Base-by-base conservation (phyloP, 2,797 vertebrate genomes). In the Amazonetta brasiliensis region DNA sequence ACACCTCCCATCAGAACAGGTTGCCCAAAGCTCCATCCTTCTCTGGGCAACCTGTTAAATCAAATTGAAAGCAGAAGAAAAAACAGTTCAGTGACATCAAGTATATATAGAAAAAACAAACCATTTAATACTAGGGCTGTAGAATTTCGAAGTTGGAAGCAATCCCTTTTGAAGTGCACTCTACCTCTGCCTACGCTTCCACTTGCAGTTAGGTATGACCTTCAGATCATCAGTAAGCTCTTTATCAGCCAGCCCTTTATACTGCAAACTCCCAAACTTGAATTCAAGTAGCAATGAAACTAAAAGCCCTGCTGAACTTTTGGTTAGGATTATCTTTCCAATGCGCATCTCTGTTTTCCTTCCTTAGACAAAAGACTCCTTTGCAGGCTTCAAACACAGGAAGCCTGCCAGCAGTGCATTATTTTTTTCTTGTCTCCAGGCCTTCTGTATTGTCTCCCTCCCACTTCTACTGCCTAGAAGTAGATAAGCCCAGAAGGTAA, bases 401-500 rank as follows among this genome's bases (percentile, higher is more conserved):
- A 85, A 92, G 50, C 50, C 66, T 86, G 89, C 82, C 89, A 95
- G 82, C 41, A 81, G 31, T 7, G 31, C 43, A 87, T 41, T 33
- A 62, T 83, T 6, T 4, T 48, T n/a, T 28, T 76, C 82, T 59
- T 48, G 72, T 85, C 79, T 85, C 54, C 75, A 80, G 76, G 37
- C 64, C 74, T 75, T 68, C 76, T 64, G 64, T 31, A 72, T 19
- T 50, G 79, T 39, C 35, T 87, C 48, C 46, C 87, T 95, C 75
- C 62, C 25, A 72, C 82, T 75, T 88, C 56, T 84, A 71, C 56
- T 44, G 37, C 12, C 55, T 72, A 75, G 20, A 30, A 77, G 54
- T 4, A 85, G 87, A 54, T 77, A 91, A 87, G 64, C 35, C 75
- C 64, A 87, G 64, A 91, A 94, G 37, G 68, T 73, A 94, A 75